These are phyloP conservation scores for Phaedon cochleariae DNA, from an alignment of 2,888 invertebrate genomes.

Conservation along the genomic window DNA sequence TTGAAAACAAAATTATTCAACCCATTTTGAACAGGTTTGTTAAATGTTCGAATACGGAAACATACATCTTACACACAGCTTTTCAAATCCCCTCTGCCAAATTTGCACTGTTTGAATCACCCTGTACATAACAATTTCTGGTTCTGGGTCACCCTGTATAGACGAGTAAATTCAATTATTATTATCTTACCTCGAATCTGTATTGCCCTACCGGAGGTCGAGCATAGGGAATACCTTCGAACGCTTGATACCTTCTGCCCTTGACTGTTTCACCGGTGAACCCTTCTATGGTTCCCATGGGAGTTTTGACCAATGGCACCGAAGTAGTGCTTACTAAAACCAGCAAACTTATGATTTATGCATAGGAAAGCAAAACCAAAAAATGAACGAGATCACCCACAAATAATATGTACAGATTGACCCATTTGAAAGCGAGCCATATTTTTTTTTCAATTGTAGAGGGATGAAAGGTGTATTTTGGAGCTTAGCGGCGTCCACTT, in stretches of 20 bases:
- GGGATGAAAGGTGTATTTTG: too few relatives aligned
- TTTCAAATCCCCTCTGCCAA: too few relatives aligned
- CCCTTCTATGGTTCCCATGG: conserved; percentile 34
- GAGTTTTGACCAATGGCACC: conserved; percentile 21
- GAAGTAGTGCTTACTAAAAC: neutral
- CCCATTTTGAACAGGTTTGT: too few relatives aligned
- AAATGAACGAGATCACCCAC: too few relatives aligned
- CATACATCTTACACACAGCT: too few relatives aligned
- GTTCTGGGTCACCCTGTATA: neutral
- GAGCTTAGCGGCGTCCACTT: too few relatives aligned
- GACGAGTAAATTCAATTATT: neutral
- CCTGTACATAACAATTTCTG: neutral
- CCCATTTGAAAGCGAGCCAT: too few relatives aligned
- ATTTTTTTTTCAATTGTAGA: too few relatives aligned
- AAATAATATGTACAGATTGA: too few relatives aligned
- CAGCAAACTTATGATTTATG: neutral
- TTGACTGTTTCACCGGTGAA: conserved; percentile 23
- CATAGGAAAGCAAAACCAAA: too few relatives aligned
- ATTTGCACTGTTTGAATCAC: neutral
- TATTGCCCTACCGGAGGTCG: conserved; percentile 71
- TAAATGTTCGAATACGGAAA: too few relatives aligned
- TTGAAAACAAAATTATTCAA: too few relatives aligned
- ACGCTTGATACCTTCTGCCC: conserved; percentile 65
- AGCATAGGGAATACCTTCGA: conserved; percentile 74
- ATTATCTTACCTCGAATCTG: conserved; percentile 64